Conservation (phyloP, 2,888 invertebrate species). For the Diachrysia chrysitis region DNA sequence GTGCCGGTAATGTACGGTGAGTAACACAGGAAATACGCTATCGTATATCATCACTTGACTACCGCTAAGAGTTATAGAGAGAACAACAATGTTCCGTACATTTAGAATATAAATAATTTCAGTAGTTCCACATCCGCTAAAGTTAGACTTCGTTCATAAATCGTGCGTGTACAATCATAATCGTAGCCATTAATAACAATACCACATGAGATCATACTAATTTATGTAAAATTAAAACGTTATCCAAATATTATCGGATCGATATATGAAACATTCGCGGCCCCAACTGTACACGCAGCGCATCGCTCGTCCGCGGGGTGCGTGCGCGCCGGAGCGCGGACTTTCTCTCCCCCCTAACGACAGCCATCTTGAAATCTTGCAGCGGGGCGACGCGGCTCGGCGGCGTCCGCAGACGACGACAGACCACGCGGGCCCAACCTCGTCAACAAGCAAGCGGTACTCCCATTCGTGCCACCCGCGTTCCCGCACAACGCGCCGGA, state of each 20-base stretch:
- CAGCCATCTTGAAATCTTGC: constrained; percentile 78
- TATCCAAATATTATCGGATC: constrained; percentile 42
- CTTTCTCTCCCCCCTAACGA: constrained; percentile 82
- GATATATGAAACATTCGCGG: constrained; percentile 47
- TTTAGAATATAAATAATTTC: background rate
- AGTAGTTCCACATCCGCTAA: constrained; percentile 5
- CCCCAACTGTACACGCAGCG: constrained; percentile 58
- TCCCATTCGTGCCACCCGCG: constrained; percentile 97
- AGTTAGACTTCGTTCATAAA: background rate
- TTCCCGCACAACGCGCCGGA: constrained; percentile 95
- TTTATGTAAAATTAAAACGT: constrained; percentile 47
- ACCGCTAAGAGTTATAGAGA: background rate
- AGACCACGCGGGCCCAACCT: constrained; percentile 90
- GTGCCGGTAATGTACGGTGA: constrained; percentile 23
- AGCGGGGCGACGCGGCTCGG: constrained; percentile 84
- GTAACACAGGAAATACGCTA: constrained; percentile 12
- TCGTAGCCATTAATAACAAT: constrained; percentile 24
- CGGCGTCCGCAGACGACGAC: constrained; percentile 85
- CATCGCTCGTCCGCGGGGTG: constrained; percentile 65
- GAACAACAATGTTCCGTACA: background rate
- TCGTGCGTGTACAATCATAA: constrained; percentile 37
- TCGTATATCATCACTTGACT: constrained; percentile 27
- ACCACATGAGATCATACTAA: constrained; percentile 38
- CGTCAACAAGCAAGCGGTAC: constrained; percentile 95
- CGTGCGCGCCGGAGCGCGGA: constrained; percentile 78